Evolutionary conservation across 2,113 vertebrate genomes (phyloP).

Genomic region (Calonectris borealis): DNA sequence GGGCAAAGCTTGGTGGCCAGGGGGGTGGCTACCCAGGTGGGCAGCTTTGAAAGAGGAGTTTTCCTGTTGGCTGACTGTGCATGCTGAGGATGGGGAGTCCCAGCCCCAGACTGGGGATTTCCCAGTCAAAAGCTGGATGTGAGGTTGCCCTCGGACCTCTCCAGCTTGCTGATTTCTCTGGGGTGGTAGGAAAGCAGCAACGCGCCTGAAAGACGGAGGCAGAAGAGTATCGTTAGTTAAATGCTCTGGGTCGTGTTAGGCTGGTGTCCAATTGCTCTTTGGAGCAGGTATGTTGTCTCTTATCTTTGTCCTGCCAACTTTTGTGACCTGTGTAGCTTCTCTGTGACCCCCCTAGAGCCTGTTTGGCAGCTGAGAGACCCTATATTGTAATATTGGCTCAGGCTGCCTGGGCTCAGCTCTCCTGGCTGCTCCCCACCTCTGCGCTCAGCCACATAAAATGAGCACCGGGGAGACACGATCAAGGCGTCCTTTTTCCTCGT

Average conservation of each 20-base stretch:
- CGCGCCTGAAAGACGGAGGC: neutral
- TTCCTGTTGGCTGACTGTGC: neutral
- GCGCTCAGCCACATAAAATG: neutral
- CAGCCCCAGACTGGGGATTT: neutral
- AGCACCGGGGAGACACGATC: neutral
- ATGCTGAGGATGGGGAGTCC: neutral
- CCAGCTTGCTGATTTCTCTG: neutral
- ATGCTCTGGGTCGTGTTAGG: neutral
- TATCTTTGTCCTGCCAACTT: neutral
- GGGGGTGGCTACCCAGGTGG: neutral
- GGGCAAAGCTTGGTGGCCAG: neutral
- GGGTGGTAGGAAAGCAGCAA: neutral
- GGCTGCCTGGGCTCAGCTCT: neutral
- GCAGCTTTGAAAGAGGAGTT: neutral
- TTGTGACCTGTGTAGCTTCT: neutral
- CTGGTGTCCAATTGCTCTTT: neutral
- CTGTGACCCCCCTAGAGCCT: neutral
- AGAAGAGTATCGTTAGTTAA: neutral
- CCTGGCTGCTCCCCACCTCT: neutral
- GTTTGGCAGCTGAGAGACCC: neutral
- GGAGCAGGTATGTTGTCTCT: neutral
- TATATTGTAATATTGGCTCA: neutral
- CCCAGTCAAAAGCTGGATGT: neutral
- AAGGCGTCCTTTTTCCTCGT: neutral
- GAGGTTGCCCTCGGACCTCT: neutral